Percentiles rank a stretch among this genome's conserved stretches.
phyloP scores from a whole-genome alignment of 2,888 invertebrate species.

The Rhagium mordax region DNA sequence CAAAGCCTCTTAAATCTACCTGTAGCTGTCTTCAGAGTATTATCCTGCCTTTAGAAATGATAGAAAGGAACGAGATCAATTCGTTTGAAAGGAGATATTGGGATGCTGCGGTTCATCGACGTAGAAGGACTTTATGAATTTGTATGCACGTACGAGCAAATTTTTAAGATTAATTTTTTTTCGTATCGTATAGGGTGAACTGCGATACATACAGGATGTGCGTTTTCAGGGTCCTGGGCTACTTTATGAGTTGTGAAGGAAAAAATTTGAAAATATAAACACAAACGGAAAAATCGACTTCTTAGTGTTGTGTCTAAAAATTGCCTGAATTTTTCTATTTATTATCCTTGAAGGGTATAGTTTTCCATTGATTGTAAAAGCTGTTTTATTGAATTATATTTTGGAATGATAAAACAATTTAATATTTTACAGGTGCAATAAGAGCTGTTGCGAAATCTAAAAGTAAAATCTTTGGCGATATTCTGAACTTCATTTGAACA shows the following conservation, averaged over 20 bases:
- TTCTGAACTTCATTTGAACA: neutral
- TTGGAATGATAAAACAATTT: no score
- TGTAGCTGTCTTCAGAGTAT: slow-evolving; percentile 34
- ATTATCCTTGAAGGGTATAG: no score
- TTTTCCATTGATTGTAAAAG: no score
- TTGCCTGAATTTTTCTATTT: no score
- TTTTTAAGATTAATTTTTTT: neutral
- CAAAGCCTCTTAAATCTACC: slow-evolving; percentile 30
- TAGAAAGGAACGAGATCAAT: slow-evolving; percentile 27
- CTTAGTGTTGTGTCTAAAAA: no score
- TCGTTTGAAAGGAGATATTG: slow-evolving; percentile 31
- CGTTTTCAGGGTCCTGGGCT: no score
- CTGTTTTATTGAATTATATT: no score
- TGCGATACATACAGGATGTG: no score
- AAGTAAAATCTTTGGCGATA: neutral
- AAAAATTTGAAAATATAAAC: no score
- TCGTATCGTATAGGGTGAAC: no score
- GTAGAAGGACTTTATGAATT: slow-evolving; percentile 18
- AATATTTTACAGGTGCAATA: neutral
- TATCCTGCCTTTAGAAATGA: slow-evolving; percentile 30
- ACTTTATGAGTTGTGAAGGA: no score
- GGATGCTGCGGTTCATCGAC: slow-evolving; percentile 15
- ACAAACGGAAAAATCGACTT: no score
- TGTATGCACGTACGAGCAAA: neutral
- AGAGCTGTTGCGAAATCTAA: neutral